Percentiles rank a stretch among this genome's conserved stretches.
Evolutionary conservation across 2,113 vertebrate species (phyloP).

Genomic region (Lepus europaeus): DNA sequence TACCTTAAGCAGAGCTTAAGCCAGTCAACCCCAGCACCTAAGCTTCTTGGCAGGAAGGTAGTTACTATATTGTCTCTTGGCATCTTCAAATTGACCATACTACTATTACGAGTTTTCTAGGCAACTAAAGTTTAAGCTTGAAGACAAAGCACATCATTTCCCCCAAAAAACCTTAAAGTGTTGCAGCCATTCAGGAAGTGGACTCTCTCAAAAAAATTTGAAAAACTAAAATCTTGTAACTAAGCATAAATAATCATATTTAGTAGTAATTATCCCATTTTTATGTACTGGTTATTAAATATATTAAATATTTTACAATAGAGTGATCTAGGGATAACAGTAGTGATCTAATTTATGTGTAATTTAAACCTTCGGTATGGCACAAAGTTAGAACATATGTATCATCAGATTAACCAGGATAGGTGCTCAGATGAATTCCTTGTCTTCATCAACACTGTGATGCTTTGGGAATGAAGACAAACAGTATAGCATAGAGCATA

Average conservation of each 20-base stretch:
- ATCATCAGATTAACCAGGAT: not conserved
- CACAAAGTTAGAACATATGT: too few species aligned
- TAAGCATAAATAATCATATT: not conserved
- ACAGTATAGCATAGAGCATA: rapidly evolving
- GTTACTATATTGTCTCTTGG: not conserved
- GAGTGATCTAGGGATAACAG: not conserved
- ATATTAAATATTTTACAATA: not conserved
- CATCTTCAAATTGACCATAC: not conserved
- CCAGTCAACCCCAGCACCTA: not conserved
- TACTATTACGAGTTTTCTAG: not conserved
- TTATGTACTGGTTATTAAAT: not conserved
- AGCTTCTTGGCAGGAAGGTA: not conserved
- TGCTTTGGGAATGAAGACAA: not conserved
- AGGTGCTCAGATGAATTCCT: not conserved
- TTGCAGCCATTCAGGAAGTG: too few species aligned
- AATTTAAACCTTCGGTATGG: not conserved
- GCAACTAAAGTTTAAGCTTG: not conserved
- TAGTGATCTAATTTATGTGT: not conserved
- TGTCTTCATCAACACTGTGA: not conserved
- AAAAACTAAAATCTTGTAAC: not conserved
- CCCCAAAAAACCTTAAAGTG: not conserved
- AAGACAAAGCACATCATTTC: not conserved
- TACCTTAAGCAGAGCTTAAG: constrained; percentile 1
- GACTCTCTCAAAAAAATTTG: not conserved
- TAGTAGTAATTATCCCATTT: not conserved